Conservation (phyloP, 2,888 invertebrate genomes). For the Agonum fuliginosum region DNA sequence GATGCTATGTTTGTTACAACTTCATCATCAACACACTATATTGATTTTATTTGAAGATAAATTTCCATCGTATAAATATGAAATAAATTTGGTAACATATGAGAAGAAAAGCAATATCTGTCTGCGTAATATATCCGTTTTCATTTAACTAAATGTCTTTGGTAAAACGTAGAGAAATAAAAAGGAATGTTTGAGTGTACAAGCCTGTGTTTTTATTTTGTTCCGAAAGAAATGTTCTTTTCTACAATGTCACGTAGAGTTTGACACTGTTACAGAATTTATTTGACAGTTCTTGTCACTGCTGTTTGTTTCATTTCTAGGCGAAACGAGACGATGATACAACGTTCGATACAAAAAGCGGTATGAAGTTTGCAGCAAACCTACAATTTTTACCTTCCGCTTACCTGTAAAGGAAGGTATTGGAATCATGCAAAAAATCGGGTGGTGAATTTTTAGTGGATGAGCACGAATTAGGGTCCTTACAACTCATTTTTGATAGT, state of each 20-base stretch:
- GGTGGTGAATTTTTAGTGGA: too few relatives aligned
- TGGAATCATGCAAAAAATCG: too few relatives aligned
- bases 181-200: slow-evolving; percentile 9
- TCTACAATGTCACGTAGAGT: slow-evolving; percentile 46
- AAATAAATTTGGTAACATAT: slow-evolving; percentile 1
- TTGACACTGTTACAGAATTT: slow-evolving; percentile 52
- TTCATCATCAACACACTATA: too few relatives aligned
- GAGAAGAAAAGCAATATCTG: slow-evolving; percentile 15
- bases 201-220: slow-evolving; percentile 28
- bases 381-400: too few relatives aligned
- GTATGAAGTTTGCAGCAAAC: slow-evolving; percentile 11
- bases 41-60: too few relatives aligned
- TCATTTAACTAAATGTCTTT: slow-evolving; percentile 43
- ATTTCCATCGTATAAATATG: too few relatives aligned
- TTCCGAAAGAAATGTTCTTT: slow-evolving; percentile 42
- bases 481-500: too few relatives aligned
- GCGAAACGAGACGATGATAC: too few relatives aligned
- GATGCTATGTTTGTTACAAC: too few relatives aligned
- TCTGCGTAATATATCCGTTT: slow-evolving; percentile 33
- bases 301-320: slow-evolving; percentile 48
- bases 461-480: too few relatives aligned
- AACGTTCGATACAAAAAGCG: slow-evolving; percentile 23
- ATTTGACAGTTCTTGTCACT: slow-evolving; percentile 55
- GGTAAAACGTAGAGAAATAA: not conserved
- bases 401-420: too few relatives aligned